Percentiles rank a stretch among this genome's conserved stretches.
These are phyloP conservation scores for Ceyx melanurus DNA, from an alignment of 2,113 vertebrate species.

Conservation along the genomic window DNA sequence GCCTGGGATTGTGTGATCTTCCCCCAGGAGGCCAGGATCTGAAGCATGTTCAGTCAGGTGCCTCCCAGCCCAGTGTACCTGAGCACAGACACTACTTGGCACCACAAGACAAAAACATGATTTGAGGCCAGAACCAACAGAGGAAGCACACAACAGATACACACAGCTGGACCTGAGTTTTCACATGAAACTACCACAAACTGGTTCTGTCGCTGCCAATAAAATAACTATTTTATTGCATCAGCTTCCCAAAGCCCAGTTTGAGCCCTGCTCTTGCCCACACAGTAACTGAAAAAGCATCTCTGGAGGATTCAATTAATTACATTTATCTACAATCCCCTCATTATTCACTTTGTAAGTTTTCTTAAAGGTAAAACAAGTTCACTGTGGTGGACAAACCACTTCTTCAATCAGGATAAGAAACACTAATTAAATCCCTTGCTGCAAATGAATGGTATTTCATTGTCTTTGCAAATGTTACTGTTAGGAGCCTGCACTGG, in stretches of 20 bases:
- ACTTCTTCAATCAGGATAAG: background rate
- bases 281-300: background rate
- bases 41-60: background rate
- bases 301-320: conserved; percentile 30
- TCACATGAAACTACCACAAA: background rate
- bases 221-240: background rate
- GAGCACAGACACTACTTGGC: background rate
- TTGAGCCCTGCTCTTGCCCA: background rate
- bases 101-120: background rate
- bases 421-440: conserved; percentile 27
- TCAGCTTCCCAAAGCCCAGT: background rate
- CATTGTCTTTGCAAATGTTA: conserved; percentile 7
- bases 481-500: background rate
- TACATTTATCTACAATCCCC: background rate
- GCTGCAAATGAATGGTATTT: background rate
- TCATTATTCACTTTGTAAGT: background rate
- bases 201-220: background rate
- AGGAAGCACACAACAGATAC: background rate
- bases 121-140: background rate
- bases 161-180: background rate
- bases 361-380: background rate
- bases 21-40: background rate
- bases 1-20: background rate
- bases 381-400: background rate
- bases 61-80: background rate